Evolutionary conservation across 2,888 invertebrate genomes (phyloP), one percentile per base, ranked within the genome.

Genomic region (Cephus nigrinus): DNA sequence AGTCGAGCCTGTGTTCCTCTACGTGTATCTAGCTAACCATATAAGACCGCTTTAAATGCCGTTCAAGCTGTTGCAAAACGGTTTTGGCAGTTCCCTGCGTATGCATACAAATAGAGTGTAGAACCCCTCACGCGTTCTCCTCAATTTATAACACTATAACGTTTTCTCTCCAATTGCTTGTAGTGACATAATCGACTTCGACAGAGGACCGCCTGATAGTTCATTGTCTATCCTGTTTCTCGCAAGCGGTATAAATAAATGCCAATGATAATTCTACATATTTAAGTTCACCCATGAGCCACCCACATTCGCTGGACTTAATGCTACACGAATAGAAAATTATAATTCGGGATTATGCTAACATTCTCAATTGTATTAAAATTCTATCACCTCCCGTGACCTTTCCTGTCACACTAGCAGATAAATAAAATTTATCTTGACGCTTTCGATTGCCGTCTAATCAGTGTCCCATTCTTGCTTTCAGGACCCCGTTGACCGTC

Each of bases 401-500:
- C 23, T 9, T 23, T 23, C 55, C 23, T 23, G 55, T 55, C 55
- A 2, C 23, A 5, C 55, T 23, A 2, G 9, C 23, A 23, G 55
- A 23, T 9, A 9, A 55, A 55, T 55, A 23, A 23, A 23, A 55
- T 55, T 55, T 23, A 55, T 55, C 55, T 23, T 23, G 55, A 55
- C 55, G 23, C 23, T 9, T 55, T 23, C 55, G 55, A 55, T 55
- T 23, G 9, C 55, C 55, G 55, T 55, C 55, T 55, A 23, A 55
- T 55, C 55, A 9, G 23, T 55, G 5, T 23, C 23, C 55, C 2
- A 23, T 40, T 76, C 76, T 36, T 69, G 76, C 69, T 40, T 55
- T 11, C 76, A 80, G 74, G 55, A 76, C 32, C 75, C 76, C 68
- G 77, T 79, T 72, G 79, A 69, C 32, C 72, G 75, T 69, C 68